Percentiles rank a stretch among this genome's conserved stretches.
Evolutionary conservation across 2,888 invertebrate genomes (phyloP).

Genomic region (Cryptophagus acutangulus): DNA sequence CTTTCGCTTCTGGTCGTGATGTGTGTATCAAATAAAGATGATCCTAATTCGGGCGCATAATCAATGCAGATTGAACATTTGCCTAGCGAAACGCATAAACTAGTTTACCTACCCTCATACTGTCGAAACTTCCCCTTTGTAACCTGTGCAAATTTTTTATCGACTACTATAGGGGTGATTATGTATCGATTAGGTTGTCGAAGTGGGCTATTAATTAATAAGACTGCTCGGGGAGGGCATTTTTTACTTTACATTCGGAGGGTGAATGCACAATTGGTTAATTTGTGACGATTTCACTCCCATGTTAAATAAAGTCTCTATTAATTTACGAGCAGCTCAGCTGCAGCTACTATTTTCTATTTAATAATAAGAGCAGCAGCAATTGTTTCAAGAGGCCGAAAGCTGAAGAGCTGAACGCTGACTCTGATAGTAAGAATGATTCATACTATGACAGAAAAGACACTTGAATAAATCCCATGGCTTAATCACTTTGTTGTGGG

Average conservation of each 20-base stretch:
- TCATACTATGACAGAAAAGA: slow-evolving; percentile 3
- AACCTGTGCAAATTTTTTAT: slow-evolving; percentile 4
- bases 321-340: no score
- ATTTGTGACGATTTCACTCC: slow-evolving; percentile 25
- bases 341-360: no score
- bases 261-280: slow-evolving; percentile 25
- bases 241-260: no score
- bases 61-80: no score
- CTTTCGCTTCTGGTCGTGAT: no score
- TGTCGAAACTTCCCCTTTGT: background rate
- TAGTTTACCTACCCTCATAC: slow-evolving; percentile 2
- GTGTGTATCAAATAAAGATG: no score
- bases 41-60: no score
- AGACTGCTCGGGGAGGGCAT: no score
- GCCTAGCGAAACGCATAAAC: slow-evolving; percentile 3
- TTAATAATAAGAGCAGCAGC: no score
- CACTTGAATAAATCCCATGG: slow-evolving; percentile 4
- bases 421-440: background rate
- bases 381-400: slow-evolving; percentile 1
- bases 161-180: slow-evolving; percentile 31
- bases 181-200: slow-evolving; percentile 28
- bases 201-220: slow-evolving; percentile 33
- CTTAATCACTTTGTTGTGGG: slow-evolving; percentile 5
- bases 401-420: no score
- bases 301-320: no score